Conservation (phyloP, 2,113 vertebrate genomes). For the Paramormyrops kingsleyae region DNA sequence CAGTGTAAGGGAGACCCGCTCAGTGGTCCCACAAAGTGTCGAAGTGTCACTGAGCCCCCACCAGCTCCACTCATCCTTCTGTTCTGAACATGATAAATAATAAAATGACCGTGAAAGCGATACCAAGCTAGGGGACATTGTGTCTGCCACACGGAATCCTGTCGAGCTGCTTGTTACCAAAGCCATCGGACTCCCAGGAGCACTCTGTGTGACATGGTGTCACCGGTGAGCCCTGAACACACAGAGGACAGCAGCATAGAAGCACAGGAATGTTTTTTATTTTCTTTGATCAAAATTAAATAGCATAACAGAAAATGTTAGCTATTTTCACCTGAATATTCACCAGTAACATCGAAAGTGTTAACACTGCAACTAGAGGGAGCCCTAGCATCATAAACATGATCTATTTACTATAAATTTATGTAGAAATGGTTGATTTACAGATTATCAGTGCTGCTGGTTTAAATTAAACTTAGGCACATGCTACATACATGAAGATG, state of each 20-base stretch:
- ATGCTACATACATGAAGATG: background rate
- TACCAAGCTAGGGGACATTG: background rate
- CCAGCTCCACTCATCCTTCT: background rate
- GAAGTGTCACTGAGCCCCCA: background rate
- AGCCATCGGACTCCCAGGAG: background rate
- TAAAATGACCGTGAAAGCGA: background rate
- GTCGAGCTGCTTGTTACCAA: background rate
- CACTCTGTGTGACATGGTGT: background rate
- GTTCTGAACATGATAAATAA: slow-evolving; percentile 3
- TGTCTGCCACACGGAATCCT: background rate
- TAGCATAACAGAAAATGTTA: background rate
- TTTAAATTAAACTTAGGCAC: background rate
- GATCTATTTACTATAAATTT: background rate
- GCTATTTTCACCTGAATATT: background rate
- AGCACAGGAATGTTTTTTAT: background rate
- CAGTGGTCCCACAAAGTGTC: background rate
- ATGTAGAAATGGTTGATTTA: background rate
- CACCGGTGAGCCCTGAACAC: background rate
- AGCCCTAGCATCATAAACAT: background rate
- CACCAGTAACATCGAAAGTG: background rate
- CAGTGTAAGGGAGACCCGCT: background rate
- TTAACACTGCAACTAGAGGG: slow-evolving; percentile 7
- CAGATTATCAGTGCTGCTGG: background rate
- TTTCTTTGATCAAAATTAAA: background rate
- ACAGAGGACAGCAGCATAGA: background rate